Evolutionary conservation across 2,888 invertebrate species (phyloP).

Genomic region (Fragum sueziense): DNA sequence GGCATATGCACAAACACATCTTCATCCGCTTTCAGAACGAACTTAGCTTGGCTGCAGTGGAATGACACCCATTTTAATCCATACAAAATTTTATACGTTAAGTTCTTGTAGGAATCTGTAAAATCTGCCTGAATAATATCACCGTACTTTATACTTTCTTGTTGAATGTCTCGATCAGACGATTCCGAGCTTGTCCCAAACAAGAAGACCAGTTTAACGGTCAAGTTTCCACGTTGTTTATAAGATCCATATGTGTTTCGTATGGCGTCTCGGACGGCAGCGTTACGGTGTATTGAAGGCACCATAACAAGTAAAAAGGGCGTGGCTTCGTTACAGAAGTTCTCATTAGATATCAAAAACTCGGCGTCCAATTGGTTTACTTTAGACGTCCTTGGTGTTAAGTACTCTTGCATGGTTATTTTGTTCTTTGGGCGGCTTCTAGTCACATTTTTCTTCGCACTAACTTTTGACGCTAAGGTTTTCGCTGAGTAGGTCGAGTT

Average conservation of each 20-base stretch:
- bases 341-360: conserved; percentile 41
- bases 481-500: too few relatives aligned
- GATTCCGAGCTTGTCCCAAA: conserved; percentile 42
- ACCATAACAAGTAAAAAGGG: conserved; percentile 65
- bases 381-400: conserved; percentile 43
- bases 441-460: too few relatives aligned
- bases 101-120: conserved; percentile 59
- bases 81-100: conserved; percentile 61
- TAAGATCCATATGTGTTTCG: conserved; percentile 64
- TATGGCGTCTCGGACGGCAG: conserved; percentile 58
- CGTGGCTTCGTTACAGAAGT: conserved; percentile 42
- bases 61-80: conserved; percentile 60
- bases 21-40: conserved; percentile 63
- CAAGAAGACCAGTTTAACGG: conserved; percentile 62
- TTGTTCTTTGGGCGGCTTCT: too few relatives aligned
- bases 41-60: conserved; percentile 56
- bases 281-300: conserved; percentile 58
- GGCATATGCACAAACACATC: conserved; percentile 64
- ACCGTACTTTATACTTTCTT: conserved; percentile 49
- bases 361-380: conserved; percentile 50
- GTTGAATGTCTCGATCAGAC: conserved; percentile 23
- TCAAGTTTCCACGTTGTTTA: background rate
- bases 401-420: conserved; percentile 34
- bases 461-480: too few relatives aligned
- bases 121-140: conserved; percentile 65